Conservation (phyloP, 2,113 vertebrate species). For the Triplophysa rosa region DNA sequence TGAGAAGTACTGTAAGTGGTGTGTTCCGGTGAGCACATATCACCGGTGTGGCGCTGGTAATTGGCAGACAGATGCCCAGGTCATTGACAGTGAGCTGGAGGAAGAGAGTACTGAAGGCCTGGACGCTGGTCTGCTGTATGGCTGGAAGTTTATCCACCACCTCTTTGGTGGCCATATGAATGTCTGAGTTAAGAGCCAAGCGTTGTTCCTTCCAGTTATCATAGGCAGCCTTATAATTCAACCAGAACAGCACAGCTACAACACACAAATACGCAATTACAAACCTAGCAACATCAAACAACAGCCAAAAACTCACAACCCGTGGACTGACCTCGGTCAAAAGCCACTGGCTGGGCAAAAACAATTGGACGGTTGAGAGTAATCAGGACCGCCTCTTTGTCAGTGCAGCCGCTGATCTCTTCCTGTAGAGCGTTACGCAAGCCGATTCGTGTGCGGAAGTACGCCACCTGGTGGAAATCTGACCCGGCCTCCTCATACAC, state of each 20-base stretch:
- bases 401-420: conserved; percentile 93
- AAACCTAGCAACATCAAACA: conserved; percentile 11
- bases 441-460: conserved; percentile 96
- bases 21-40: not conserved
- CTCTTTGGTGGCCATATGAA: conserved; percentile 97
- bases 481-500: conserved; percentile 98
- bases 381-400: conserved; percentile 96
- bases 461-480: conserved; percentile 98
- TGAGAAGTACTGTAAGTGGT: not conserved
- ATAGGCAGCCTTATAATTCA: conserved; percentile 98
- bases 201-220: conserved; percentile 99
- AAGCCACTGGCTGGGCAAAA: conserved; percentile 96
- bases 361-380: conserved; percentile 95
- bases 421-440: conserved; percentile 94
- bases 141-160: conserved; percentile 97
- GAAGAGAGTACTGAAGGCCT: conserved; percentile 97
- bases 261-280: conserved; percentile 17
- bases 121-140: conserved; percentile 94
- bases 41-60: conserved; percentile 91
- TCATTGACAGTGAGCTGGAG: conserved; percentile 97
- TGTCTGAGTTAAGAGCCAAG: conserved; percentile 94
- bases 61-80: conserved; percentile 94
- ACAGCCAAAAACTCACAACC: not conserved
- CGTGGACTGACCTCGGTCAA: conserved; percentile 86
- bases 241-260: conserved; percentile 96